Percentiles rank a stretch among this genome's conserved stretches.
Evolutionary conservation across 1,140 invertebrate genomes (phyloP).

Genomic region (Apolygus lucorum): DNA sequence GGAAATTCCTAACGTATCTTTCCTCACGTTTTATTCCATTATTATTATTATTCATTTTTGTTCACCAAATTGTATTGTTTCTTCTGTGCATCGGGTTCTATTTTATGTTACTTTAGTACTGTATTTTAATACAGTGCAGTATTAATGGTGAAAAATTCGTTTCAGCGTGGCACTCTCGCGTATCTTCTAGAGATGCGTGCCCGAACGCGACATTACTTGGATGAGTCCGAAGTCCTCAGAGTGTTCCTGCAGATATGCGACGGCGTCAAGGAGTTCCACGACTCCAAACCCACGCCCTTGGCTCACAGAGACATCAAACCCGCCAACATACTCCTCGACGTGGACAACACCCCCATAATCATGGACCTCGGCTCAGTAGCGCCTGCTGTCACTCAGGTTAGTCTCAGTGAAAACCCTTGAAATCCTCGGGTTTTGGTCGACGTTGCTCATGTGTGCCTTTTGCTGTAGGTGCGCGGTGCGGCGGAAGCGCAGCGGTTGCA

Average conservation of each 20-base stretch:
- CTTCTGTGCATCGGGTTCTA: not conserved
- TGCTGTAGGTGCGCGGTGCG: constrained; percentile 58
- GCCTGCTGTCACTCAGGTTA: constrained; percentile 33
- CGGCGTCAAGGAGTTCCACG: constrained; percentile 65
- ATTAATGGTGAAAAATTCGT: too few relatives aligned
- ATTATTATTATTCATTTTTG: too few relatives aligned
- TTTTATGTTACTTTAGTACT: not conserved
- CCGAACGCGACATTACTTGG: constrained; percentile 51
- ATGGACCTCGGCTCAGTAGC: constrained; percentile 79
- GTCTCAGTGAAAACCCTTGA: too few relatives aligned
- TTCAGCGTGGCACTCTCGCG: constrained; percentile 66
- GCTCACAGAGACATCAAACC: constrained; percentile 80
- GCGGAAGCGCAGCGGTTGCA: constrained; percentile 65
- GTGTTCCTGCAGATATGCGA: constrained; percentile 68
- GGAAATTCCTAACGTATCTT: too few relatives aligned
- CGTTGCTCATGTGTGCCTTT: not conserved
- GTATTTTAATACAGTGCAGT: not conserved
- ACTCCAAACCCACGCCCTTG: constrained; percentile 58
- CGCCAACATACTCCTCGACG: constrained; percentile 66
- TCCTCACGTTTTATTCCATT: too few relatives aligned
- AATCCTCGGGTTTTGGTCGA: too few relatives aligned
- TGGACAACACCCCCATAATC: constrained; percentile 61
- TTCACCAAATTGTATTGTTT: not conserved
- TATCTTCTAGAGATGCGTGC: constrained; percentile 55
- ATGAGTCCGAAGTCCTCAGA: constrained; percentile 53